Base-by-base conservation (phyloP, 1,140 invertebrate genomes). In the Pantala flavescens region DNA sequence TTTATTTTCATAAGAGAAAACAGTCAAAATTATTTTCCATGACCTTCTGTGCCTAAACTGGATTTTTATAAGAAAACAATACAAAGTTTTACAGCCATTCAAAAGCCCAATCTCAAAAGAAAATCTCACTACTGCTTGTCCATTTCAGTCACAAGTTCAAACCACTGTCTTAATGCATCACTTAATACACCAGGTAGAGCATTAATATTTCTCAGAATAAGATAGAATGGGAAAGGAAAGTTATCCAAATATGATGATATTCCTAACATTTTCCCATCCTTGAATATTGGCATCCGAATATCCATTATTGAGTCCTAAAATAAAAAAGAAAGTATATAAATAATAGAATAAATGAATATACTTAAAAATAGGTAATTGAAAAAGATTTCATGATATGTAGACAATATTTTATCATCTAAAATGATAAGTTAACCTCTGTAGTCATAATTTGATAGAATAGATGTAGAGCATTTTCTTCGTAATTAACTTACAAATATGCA, bases 141-240 rank as follows among this genome's bases (percentile, higher is more conserved):
- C 49, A 72, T 86, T 80, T 88, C 89, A 43, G 92, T 91, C 16
- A 97, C 94, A 74, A 98, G 83, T 88, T 99, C 97, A 83, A 99
- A 99, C 98, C 98, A 99, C 82, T 99, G 97, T 76, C 97, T 84
- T 63, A 99, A 85, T 1, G 97, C 97, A 83, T 99, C 97, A 79
- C 96, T 95, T 9, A 99, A 84, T 7, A 98, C 93, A 71, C 87
- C 84, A 0, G 98, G 97, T 74, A 99, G 83, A 42, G 90, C 88
- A 75, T 90, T 89, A 76, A 98, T 90, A 80, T 98, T 93, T 74
- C 93, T 84, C 9, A 99, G 85, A 78, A 99, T 93, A 24, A 99
- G 87, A 82, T 99, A 99, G 85, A 97, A 99, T n/a, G 97, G 96
- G 81, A 99, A 99, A 9, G 98, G 98, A 83, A 99, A 99, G 76